A percentile compares a stretch with the other conserved stretches of the same genome.
These are phyloP conservation scores for Physocephala rufipes DNA, from an alignment of 2,888 invertebrate species.

Conservation along the genomic window DNA sequence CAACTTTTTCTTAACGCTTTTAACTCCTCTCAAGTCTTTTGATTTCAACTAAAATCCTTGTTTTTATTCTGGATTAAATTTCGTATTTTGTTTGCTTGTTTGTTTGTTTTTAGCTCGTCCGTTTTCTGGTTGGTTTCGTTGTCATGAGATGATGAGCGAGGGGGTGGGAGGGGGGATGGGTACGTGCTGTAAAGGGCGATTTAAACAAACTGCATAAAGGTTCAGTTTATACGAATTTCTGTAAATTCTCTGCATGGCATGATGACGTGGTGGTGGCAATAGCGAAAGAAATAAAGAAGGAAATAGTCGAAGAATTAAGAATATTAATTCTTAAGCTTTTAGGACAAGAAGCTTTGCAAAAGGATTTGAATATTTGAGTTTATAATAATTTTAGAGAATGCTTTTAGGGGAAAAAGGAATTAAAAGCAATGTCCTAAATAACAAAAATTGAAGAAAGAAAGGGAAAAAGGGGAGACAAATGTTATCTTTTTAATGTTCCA, in stretches of 20 bases:
- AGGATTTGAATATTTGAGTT: conserved; percentile 5
- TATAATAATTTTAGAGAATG: background rate
- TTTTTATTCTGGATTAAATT: conserved; percentile 4
- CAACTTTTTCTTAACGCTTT: background rate
- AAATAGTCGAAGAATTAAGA: background rate
- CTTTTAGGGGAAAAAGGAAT: background rate
- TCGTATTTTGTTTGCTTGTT: background rate
- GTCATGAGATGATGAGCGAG: too few species aligned
- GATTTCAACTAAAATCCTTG: conserved; percentile 18
- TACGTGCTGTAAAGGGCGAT: too few species aligned
- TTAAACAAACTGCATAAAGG: background rate
- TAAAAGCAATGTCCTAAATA: too few species aligned
- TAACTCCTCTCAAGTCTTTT: conserved; percentile 7
- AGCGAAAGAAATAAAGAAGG: background rate
- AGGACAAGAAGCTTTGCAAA: background rate
- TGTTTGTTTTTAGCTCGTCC: background rate
- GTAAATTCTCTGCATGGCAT: background rate
- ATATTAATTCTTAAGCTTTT: conserved; percentile 10
- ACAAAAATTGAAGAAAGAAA: too few species aligned
- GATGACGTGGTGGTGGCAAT: background rate
- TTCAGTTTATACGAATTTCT: conserved; percentile 18
- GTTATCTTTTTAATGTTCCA: too few species aligned
- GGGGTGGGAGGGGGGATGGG: too few species aligned
- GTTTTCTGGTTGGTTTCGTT: too few species aligned
- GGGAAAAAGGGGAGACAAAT: too few species aligned